A percentile compares a stretch with the other conserved stretches of the same genome.
phyloP scores from a whole-genome alignment of 2,888 invertebrate genomes.

The Drosophila histrio region DNA sequence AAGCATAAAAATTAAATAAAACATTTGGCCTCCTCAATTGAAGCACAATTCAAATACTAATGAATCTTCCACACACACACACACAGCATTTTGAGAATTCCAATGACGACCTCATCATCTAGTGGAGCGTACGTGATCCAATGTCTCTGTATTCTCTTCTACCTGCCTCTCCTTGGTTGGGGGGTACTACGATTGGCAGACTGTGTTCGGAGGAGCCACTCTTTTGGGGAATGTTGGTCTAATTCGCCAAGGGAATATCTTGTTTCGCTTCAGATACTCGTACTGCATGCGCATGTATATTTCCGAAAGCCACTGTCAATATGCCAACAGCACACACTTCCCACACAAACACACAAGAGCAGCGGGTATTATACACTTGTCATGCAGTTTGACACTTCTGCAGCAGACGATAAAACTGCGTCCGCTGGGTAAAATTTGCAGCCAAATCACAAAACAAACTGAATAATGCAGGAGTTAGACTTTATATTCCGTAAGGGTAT shows the following conservation, averaged over 20 bases:
- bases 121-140: constrained; percentile 23
- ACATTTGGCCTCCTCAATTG: constrained; percentile 14
- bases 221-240: constrained; percentile 11
- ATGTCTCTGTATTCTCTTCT: background rate
- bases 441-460: background rate
- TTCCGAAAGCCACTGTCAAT: constrained; percentile 62
- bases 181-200: constrained; percentile 1
- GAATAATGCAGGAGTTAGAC: background rate
- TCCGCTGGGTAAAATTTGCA: background rate
- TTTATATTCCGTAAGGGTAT: constrained; percentile 3
- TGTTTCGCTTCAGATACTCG: constrained; percentile 46
- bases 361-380: background rate
- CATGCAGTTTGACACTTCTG: background rate
- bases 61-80: constrained; percentile 6
- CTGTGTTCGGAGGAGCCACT: background rate
- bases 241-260: constrained; percentile 63
- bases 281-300: constrained; percentile 50
- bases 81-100: constrained; percentile 12
- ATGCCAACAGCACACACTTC: constrained; percentile 30
- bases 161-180: background rate
- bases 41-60: constrained; percentile 14
- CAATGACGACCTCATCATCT: constrained; percentile 15
- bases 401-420: background rate
- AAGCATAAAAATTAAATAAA: constrained; percentile 2
- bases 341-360: constrained; percentile 2